Conservation (phyloP, 2,113 vertebrate species). For the Rhineura floridana region DNA sequence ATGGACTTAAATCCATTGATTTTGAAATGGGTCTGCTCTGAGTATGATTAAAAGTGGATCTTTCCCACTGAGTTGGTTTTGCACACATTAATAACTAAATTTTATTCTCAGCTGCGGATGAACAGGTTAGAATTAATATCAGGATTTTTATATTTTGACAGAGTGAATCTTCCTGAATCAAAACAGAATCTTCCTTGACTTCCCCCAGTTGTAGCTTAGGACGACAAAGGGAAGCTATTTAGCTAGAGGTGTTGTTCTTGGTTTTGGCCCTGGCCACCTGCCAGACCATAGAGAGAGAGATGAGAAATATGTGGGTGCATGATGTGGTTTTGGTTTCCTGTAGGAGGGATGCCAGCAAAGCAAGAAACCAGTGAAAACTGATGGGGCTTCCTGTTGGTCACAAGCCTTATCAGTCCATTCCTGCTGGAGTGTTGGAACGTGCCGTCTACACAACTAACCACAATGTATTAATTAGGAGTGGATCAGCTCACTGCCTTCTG, state of each 20-base stretch:
- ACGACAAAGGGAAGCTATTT: neutral
- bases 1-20: no score
- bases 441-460: neutral
- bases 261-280: neutral
- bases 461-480: constrained; percentile 1
- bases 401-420: neutral
- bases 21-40: no score
- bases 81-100: neutral
- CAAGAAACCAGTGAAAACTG: constrained; percentile 2
- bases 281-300: neutral
- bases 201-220: neutral
- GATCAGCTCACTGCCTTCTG: neutral
- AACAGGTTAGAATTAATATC: neutral
- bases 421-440: neutral
- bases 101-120: neutral
- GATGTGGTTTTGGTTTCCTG: constrained; percentile 1
- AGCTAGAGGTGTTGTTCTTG: neutral
- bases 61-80: neutral
- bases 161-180: neutral
- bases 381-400: neutral
- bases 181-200: neutral
- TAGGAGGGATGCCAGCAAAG: neutral
- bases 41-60: no score
- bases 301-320: neutral
- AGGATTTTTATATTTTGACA: neutral